Base-by-base conservation (phyloP, 1,140 invertebrate species). In the Drosophila novamexicana region DNA sequence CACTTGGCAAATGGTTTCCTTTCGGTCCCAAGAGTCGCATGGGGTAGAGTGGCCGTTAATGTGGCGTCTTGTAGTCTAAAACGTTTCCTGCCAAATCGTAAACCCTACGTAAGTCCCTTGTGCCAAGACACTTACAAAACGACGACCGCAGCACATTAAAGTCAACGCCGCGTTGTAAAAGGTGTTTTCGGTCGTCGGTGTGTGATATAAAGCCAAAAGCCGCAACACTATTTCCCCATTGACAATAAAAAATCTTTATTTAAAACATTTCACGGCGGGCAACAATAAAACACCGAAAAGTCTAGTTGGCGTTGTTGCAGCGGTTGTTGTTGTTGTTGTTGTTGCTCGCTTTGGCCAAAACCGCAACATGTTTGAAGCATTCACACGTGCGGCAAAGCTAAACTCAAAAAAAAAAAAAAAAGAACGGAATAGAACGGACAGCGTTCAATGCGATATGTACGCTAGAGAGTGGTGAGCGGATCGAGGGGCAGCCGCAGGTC, bases 221-320 rank as follows among this genome's bases (percentile, higher is more conserved):
- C 83, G 79, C 83, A 86, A 88, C 83, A 77, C 84, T 86, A 88
- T 77, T 77, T 73, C 68, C 79, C 66, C 82, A 88, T 86, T 86
- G 83, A 86, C 84, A 88, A 88, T 88, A 88, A 88, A 88, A 88
- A 88, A 89, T 89, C 83, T 88, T 89, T 89, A 86, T 86, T 88
- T 88, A 89, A 88, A 88, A 88, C 83, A 88, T 89, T 86, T 88
- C 84, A 88, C 73, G 84, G 77, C 84, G 69, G 45, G 39, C 67
- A 69, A 86, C 84, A 89, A 88, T 88, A 88, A 88, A 88, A 88
- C 84, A 86, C 70, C 83, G 52, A 69, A 85, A 83, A 76, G 68
- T 88, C 47, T 29, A 67, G 44, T 52, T 69, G 42, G 40, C 56
- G 50, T 57, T 57, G 42, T 14, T 49, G 32, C 18, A 9, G 14